Evolutionary conservation across 2,113 vertebrate genomes (phyloP), one percentile per base, ranked within the genome.

Genomic region (Albula glossodonta): DNA sequence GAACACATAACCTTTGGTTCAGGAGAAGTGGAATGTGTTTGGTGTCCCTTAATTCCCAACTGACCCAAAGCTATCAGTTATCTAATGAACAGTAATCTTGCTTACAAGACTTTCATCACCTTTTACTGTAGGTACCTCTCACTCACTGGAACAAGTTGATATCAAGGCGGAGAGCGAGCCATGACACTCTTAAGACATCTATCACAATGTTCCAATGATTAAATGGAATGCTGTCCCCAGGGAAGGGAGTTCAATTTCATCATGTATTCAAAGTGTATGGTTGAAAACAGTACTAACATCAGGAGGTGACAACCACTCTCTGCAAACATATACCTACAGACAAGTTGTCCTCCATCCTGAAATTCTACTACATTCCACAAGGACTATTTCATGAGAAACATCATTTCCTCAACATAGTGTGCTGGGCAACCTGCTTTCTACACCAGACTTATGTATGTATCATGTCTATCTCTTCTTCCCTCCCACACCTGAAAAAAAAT

Each of bases 1-100:
- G 31, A 74, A 22, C 70, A 74, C 70, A 74, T n/a, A 74, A 25
- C 70, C n/a, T 74, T 74, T 74, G 70, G 70, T 74, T 74, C 70
- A 74, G 70, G 70, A 74, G 70, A 74, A 74, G 70, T 74, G 70
- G 70, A 74, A 74, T 74, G 70, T 74, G 70, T 74, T 25, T 13
- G 19, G 63, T 17, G 1, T 31, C 70, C 22, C 22, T 12, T 12
- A 2, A 12, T 56, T 56, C 53, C 53, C 53, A 9, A 12, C 12
- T 12, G 6, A 56, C 53, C 53, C 12, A 56, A 56, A 56, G 12
- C 53, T 56, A 56, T 56, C 53, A 56, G 53, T 56, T 12, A 56
- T 7, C 53, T 56, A 56, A 56, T 56, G 6, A 56, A 74, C 70
- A 31, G 11, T 7, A 5, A 5, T 22, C 70, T 8, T 31, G 70